Evolutionary conservation across 2,888 invertebrate species (phyloP), one percentile per base, ranked within the genome.

Genomic region (Hylaea fasciaria): DNA sequence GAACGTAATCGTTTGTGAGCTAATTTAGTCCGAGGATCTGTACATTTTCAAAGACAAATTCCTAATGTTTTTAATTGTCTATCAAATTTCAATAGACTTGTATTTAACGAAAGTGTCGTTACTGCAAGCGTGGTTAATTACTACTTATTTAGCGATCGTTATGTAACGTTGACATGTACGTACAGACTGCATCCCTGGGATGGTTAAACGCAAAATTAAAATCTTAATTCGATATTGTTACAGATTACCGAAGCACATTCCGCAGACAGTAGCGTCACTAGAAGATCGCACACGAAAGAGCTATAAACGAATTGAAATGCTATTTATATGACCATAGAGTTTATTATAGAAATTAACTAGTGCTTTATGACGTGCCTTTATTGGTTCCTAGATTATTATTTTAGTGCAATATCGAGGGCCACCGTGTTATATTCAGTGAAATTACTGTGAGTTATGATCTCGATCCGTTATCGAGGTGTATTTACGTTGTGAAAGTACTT

Each of bases 311-410:
- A 65, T 66, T 68, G 65, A 66, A 62, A 66, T 69, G 70, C 62
- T 66, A 71, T 68, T 65, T 69, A 64, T 67, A 76, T 32, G 72
- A 66, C 62, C 64, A 64, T 70, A 71, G 57, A 69, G 56, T 67
- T 46, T 53, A 49, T 28, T 41, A 22, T 60, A 60, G 45, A 60
- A 60, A 69, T 73, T 41, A 54, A 56, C 41, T 64, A 66, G 62
- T 64, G 68, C 64, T 68, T 89, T 89, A 78, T 76, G 71, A 82
- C 70, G 89, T 90, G 89, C 89, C 90, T 90, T 88, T 71, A 70
- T 73, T 72, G 77, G 82, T 87, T 83, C 80, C 82, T 87, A 85
- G 77, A 67, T 78, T 76, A 72, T 76, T 72, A 22, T 76, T 73
- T 69, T 81, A 80, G 81, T 76, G 75, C 78, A 81, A 82, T 76